phyloP scores from a whole-genome alignment of 2,888 invertebrate species.

The Ochlodes sylvanus region DNA sequence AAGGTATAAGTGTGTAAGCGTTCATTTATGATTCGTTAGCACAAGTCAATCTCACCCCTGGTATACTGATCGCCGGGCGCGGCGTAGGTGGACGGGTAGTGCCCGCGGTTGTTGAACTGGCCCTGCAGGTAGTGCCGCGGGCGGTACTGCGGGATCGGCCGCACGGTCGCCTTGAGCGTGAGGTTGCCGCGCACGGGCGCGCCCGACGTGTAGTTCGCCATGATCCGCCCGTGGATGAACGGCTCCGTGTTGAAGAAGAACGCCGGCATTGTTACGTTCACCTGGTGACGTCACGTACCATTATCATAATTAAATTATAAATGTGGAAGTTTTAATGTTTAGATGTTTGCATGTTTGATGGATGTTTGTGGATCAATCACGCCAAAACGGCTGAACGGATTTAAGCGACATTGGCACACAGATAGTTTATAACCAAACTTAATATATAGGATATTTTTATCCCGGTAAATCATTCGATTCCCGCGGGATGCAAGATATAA shows the following conservation, averaged over 20 bases:
- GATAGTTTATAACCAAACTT: too few species aligned
- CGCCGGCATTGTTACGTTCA: conserved; percentile 97
- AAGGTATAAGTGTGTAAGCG: too few species aligned
- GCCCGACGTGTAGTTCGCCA: conserved; percentile 98
- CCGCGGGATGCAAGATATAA: too few species aligned
- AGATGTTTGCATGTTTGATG: too few species aligned
- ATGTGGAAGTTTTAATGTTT: too few species aligned
- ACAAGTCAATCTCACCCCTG: conserved; percentile 57
- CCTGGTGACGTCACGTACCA: conserved; percentile 76
- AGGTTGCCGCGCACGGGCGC: conserved; percentile 95
- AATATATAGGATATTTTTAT: too few species aligned
- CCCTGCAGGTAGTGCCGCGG: conserved; percentile 73
- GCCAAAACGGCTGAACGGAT: too few species aligned
- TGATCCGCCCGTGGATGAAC: conserved; percentile 93
- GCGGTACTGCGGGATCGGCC: conserved; percentile 87
- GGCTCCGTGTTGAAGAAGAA: conserved; percentile 95
- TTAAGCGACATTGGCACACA: too few species aligned
- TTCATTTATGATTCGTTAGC: too few species aligned
- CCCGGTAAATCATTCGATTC: too few species aligned
- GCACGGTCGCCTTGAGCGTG: conserved; percentile 91
- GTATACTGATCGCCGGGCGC: conserved; percentile 68
- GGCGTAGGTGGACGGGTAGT: conserved; percentile 52
- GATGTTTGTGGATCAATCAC: too few species aligned
- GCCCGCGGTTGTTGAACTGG: conserved; percentile 81
- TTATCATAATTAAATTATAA: not conserved